Evolutionary conservation across 2,888 invertebrate genomes (phyloP).

Genomic region (Trichacis sp.): DNA sequence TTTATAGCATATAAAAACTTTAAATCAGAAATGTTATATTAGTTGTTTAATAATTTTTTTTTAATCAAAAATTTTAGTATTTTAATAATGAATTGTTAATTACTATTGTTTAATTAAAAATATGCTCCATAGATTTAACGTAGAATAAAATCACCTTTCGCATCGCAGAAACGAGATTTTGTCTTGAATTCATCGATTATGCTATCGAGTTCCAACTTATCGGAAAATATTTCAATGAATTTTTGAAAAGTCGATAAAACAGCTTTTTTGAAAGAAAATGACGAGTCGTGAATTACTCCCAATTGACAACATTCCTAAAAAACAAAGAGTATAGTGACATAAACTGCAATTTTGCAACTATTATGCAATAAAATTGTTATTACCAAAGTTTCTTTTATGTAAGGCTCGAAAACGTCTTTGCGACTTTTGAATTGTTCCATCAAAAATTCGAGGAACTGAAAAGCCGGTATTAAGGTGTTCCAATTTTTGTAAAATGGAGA

Average conservation of each 20-base stretch:
- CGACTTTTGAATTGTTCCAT: constrained; percentile 46
- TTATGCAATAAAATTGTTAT: constrained; percentile 10
- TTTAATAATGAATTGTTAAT: no score
- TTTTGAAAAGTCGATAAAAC: constrained; percentile 47
- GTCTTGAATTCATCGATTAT: constrained; percentile 36
- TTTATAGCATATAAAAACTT: no score
- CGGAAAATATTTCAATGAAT: constrained; percentile 48
- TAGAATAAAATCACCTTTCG: constrained; percentile 41
- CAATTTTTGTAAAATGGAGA: constrained; percentile 35
- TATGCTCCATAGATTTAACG: no score
- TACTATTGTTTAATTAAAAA: not conserved
- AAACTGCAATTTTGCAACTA: no score
- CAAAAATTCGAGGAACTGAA: constrained; percentile 46
- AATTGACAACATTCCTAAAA: constrained; percentile 50
- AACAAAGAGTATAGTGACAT: no score
- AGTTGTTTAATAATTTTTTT: no score
- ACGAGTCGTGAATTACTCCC: constrained; percentile 41
- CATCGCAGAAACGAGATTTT: constrained; percentile 23
- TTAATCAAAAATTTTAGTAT: no score
- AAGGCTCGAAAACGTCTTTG: constrained; percentile 43
- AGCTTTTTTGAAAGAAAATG: constrained; percentile 41
- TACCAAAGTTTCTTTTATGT: constrained; percentile 47
- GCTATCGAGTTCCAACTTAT: constrained; percentile 42
- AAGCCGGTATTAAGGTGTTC: constrained; percentile 40
- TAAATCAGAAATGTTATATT: no score